Evolutionary conservation across 2,888 invertebrate species (phyloP).

Genomic region (Drosophila villosipedis): DNA sequence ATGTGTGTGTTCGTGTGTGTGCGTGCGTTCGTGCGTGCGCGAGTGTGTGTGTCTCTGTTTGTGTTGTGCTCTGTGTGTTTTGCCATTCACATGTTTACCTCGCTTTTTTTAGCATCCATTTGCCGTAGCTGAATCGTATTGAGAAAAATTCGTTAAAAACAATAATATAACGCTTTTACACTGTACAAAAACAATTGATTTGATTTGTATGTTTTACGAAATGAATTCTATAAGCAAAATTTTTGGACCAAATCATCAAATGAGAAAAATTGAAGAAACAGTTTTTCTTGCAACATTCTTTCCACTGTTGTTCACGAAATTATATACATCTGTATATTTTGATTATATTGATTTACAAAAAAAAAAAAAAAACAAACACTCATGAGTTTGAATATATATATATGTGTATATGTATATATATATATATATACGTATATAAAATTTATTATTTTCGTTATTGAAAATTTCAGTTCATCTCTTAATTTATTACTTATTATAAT

Average conservation of each 20-base stretch:
- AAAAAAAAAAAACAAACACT: constrained; percentile 33
- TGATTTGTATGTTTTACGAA: constrained; percentile 38
- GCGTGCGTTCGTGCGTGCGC: constrained; percentile 30
- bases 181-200: constrained; percentile 59
- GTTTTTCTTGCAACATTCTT: constrained; percentile 52
- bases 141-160: constrained; percentile 26
- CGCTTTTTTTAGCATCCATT: constrained; percentile 46
- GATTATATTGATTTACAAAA: constrained; percentile 31
- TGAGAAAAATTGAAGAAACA: constrained; percentile 16
- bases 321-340: constrained; percentile 43
- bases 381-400: constrained; percentile 63
- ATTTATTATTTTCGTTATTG: constrained; percentile 32
- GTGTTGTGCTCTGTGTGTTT: constrained; percentile 32
- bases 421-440: constrained; percentile 23
- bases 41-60: constrained; percentile 19
- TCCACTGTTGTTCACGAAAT: constrained; percentile 74
- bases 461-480: constrained; percentile 41
- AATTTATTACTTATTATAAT: constrained; percentile 40
- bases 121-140: constrained; percentile 46
- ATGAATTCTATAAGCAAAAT: constrained; percentile 15
- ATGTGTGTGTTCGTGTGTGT: constrained; percentile 7
- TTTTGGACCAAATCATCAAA: constrained; percentile 28
- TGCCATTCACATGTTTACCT: constrained; percentile 49
- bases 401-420: constrained; percentile 24
- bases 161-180: constrained; percentile 72